Conservation (phyloP, 2,797 vertebrate genomes). For the Molossus alvarezi region DNA sequence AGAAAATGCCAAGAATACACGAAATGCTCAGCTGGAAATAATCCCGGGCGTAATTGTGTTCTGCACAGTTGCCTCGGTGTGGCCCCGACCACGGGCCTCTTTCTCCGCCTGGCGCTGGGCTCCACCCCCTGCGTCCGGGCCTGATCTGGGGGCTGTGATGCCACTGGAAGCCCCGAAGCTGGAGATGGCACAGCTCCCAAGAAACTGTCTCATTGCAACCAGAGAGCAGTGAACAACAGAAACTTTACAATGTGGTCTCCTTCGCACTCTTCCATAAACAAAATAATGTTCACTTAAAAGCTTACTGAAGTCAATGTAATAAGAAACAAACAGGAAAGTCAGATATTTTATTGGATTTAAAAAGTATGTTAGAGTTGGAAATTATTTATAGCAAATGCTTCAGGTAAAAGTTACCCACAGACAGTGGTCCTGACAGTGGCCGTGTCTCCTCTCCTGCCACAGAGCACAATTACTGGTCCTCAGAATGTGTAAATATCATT, state of each 20-base stretch:
- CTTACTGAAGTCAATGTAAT: conserved; percentile 17
- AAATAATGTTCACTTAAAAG: conserved; percentile 51
- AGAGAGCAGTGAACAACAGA: background rate
- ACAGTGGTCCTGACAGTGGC: background rate
- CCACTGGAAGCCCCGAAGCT: background rate
- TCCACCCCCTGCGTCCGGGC: background rate
- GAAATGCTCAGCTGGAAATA: background rate
- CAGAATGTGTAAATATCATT: background rate
- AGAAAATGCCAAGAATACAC: background rate
- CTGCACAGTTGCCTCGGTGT: background rate
- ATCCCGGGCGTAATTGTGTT: background rate
- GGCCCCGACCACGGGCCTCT: background rate
- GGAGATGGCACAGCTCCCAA: background rate
- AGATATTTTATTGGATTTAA: conserved; percentile 50
- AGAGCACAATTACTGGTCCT: background rate
- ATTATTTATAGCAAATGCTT: conserved; percentile 8
- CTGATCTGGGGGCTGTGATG: background rate
- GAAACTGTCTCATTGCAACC: background rate
- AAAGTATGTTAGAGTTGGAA: conserved; percentile 23
- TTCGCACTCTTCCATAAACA: background rate
- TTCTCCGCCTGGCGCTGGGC: background rate
- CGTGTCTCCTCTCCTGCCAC: background rate
- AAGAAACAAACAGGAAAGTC: conserved; percentile 42
- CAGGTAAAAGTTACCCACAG: background rate
- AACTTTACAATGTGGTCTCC: background rate